These are phyloP conservation scores for Meganola albula DNA, from an alignment of 2,888 invertebrate genomes.

Conservation along the genomic window DNA sequence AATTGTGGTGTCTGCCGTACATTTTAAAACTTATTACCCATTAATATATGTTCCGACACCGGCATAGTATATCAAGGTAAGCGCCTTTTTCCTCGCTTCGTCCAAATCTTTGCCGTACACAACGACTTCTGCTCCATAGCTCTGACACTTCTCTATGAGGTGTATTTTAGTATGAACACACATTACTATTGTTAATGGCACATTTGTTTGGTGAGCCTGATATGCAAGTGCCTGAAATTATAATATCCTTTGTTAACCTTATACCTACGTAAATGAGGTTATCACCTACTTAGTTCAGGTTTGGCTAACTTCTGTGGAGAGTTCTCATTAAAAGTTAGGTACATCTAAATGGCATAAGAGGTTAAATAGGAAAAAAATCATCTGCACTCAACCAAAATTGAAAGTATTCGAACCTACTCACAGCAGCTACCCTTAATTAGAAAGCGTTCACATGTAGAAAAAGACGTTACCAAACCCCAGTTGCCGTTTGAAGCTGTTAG, in stretches of 20 bases:
- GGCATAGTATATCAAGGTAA: constrained; percentile 80
- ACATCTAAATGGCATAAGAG: background rate
- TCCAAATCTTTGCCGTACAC: background rate
- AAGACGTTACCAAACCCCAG: constrained; percentile 81
- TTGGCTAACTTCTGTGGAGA: background rate
- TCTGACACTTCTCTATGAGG: constrained; percentile 87
- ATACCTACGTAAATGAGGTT: too few species aligned
- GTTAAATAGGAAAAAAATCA: background rate
- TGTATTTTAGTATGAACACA: constrained; percentile 88
- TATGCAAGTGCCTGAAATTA: constrained; percentile 76
- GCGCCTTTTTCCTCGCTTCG: constrained; percentile 86
- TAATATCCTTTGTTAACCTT: background rate
- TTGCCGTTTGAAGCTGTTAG: constrained; percentile 94
- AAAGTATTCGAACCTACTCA: background rate
- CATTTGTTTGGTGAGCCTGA: constrained; percentile 81
- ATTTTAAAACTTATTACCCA: constrained; percentile 78
- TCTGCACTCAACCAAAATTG: background rate
- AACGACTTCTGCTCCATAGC: constrained; percentile 87
- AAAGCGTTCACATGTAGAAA: background rate
- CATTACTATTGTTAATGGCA: constrained; percentile 89
- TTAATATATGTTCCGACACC: constrained; percentile 85
- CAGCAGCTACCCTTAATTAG: background rate
- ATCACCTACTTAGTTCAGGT: too few species aligned
- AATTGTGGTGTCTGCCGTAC: too few species aligned
- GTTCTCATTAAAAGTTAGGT: background rate